Evolutionary conservation across 1,140 invertebrate species (phyloP), one percentile per base, ranked within the genome.

Genomic region (Holotrichia oblita): DNA sequence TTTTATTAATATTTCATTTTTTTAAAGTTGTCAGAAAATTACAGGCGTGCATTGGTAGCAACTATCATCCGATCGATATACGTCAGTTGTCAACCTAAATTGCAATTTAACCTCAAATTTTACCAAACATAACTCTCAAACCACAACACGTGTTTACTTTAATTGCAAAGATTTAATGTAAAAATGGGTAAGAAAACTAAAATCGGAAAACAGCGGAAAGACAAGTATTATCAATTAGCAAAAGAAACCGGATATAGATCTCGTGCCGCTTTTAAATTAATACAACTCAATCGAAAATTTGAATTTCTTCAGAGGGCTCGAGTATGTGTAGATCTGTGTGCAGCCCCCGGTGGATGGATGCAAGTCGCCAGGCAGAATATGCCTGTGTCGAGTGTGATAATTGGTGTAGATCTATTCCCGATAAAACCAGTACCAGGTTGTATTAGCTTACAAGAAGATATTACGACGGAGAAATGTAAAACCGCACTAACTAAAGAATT

Each of bases 301-400:
- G 95, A 98, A 79, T 99, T 99, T 89, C 88, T 99, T 0, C 96
- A 99, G 91, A 95, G 94, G 84, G 97, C 97, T 9, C 90, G 96
- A 90, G 97, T 99, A 89, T 95, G 97, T 81, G 92, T 99, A 80
- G 99, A 99, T 92, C 89, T 99, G 48, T 99, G 99, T 89, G 99
- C 99, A 20, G 99, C 99, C 7, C 99, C 99, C 7, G 99, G 99
- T 87, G 98, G 99, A 84, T 99, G 99, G 99, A 97, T 99, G 92
- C 99, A 99, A 90, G 98, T 99, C n/a, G 98, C 98, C 59, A 93
- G 95, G 84, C 94, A 99, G 86, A 97, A 98, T 87, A 99, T 99
- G 96, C 98, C 98, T 0, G 91, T 99, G 0, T 99, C 98, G 0
- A 98, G 97, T 85, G 89, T 99, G 59, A 95, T 99, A 6, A 90